Conservation (phyloP, 2,888 invertebrate genomes). For the Pristionchus entomophagus region DNA sequence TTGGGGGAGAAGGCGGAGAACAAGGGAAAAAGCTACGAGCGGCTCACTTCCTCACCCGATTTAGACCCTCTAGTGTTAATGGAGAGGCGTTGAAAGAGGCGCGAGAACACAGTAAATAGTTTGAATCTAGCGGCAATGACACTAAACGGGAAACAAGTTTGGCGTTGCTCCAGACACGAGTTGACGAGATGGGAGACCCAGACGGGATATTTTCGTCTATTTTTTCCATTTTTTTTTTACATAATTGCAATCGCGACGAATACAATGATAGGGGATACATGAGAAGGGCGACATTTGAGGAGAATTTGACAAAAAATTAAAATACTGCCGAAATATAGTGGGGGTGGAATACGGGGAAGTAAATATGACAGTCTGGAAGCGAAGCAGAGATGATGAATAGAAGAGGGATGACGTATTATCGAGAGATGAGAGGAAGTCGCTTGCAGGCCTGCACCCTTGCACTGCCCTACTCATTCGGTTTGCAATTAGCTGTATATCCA, state of each 20-base stretch:
- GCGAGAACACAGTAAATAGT: conserved; percentile 12
- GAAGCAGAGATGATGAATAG: not conserved
- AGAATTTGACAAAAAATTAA: too few relatives aligned
- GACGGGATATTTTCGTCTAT: too few relatives aligned
- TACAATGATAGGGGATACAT: too few relatives aligned
- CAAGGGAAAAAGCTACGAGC: not conserved
- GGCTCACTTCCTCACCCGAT: not conserved
- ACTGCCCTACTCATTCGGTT: not conserved
- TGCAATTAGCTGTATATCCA: conserved; percentile 7
- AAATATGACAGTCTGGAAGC: not conserved
- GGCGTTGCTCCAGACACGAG: not conserved
- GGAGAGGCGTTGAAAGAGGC: not conserved
- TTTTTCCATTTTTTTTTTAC: too few relatives aligned
- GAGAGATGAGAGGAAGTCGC: too few relatives aligned
- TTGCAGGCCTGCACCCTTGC: too few relatives aligned
- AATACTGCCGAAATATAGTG: too few relatives aligned
- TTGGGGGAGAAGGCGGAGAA: conserved; percentile 2
- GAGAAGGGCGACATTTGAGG: too few relatives aligned
- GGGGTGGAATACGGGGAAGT: too few relatives aligned
- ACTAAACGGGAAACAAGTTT: not conserved
- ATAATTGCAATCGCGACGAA: too few relatives aligned
- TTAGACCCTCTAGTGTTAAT: conserved; percentile 1
- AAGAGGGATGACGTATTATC: too few relatives aligned
- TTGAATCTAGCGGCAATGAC: not conserved
- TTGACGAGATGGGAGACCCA: not conserved